Percentiles rank a stretch among this genome's conserved stretches.
Evolutionary conservation across 2,797 vertebrate genomes (phyloP).

Genomic region (Ceyx erithaca): DNA sequence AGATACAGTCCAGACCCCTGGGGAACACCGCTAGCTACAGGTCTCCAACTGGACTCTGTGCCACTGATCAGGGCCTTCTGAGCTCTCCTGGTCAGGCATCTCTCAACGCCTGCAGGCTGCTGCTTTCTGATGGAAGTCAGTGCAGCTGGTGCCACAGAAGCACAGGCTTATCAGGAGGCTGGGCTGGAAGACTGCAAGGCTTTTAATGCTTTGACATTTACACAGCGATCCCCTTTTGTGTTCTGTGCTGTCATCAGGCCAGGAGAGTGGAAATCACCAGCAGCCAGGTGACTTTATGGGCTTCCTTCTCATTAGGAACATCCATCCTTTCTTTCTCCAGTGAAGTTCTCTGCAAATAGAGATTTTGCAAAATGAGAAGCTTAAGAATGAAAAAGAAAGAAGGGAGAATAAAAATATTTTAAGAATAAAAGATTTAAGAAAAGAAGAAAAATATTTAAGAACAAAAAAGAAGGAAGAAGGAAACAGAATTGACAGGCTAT

Average conservation of each 20-base stretch:
- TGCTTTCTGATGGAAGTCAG: neutral
- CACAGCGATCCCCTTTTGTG: neutral
- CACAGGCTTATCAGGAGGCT: neutral
- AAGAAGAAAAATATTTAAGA: neutral
- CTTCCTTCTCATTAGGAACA: neutral
- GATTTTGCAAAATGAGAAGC: neutral
- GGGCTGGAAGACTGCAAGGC: neutral
- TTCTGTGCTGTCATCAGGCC: fast-evolving
- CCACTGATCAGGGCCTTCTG: too few species aligned
- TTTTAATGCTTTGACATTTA: neutral
- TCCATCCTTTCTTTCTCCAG: neutral
- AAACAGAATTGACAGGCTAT: neutral
- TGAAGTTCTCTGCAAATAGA: neutral
- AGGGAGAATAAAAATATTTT: neutral
- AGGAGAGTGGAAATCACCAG: neutral
- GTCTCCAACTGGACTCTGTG: too few species aligned
- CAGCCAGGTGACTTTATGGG: neutral
- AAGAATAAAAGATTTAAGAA: neutral
- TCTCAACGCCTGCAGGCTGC: neutral
- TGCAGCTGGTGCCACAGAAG: neutral
- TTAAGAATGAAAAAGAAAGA: neutral
- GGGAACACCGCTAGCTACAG: too few species aligned
- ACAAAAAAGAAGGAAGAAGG: neutral
- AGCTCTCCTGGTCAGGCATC: too few species aligned
- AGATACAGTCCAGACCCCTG: too few species aligned